Evolutionary conservation across 1,140 invertebrate genomes (phyloP), one percentile per base, ranked within the genome.

Genomic region (Camponotus pennsylvanicus): DNA sequence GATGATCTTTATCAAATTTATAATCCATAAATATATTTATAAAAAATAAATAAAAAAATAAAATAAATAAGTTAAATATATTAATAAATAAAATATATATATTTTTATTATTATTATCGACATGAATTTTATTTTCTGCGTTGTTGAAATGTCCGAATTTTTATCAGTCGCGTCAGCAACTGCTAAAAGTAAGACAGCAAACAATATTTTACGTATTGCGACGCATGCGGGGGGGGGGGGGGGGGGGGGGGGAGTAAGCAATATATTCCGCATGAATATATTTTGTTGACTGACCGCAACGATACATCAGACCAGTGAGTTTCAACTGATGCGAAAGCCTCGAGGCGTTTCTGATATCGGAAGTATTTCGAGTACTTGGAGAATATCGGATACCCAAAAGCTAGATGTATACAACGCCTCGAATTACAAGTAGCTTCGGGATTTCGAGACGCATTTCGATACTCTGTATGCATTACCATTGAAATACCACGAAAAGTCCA

Each of bases 401-500:
- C 78, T 70, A 66, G 34, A 88, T 79, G 70, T 67, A 71, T 87
- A 61, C 71, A 78, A 73, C 79, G 86, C 15, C 49, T 89, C 88
- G 88, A 89, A 88, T 89, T 88, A 88, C 86, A 88, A 89, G 88
- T 85, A 85, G 86, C 86, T 85, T 75, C 86, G 66, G 55, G 71
- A 79, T 88, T 77, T 59, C 32, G 37, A 55, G 63, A 66, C 49
- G 59, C 71, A 63, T 61, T 45, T 45, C 59, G 52, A 75, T 49
- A 45, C 40, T 66, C 15, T 13, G 67, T 79, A 85, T 76, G 73
- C 40, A 89, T 89, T 88, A 88, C 52, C 87, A 85, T 89, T 73
- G 88, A 88, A 79, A 89, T 85, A 70, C 73, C 27, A 5, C 15
- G 40, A 40, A 13, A 40, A 55, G 37, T 82, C 18, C 80, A 40